Base-by-base conservation (phyloP, 2,113 vertebrate species). In the Neolamprologus fasciatus region DNA sequence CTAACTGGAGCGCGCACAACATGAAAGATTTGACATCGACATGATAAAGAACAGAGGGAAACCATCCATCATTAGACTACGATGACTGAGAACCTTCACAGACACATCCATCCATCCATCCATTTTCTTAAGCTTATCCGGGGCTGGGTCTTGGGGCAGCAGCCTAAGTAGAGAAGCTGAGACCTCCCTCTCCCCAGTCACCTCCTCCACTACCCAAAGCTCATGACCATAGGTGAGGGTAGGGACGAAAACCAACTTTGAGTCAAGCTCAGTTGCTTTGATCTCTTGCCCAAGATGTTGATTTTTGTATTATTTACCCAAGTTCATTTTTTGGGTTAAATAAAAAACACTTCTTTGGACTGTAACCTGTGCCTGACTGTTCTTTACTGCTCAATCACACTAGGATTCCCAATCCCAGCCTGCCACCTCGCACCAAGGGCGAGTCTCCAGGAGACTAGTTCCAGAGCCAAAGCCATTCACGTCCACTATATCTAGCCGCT, bases 381-480 rank as follows among this genome's bases (percentile, higher is more conserved):
- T 0, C 17, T 66, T 66, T 37, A n/a, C 61, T 8, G 17, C 1
- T 37, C 61, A 66, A 37, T 37, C 31, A 66, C 17, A 0, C 2
- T 37, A 37, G 61, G 10, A 37, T 37, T 37, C 31, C 61, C 17
- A 66, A 35, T 35, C 61, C 61, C 31, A 35, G 10, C 31, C 61
- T 2, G 0, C 61, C 61, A 66, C 31, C 17, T 66, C 17, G 1
- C 61, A 66, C 61, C 17, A 37, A n/a, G 31, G 61, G 10, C 3
- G 3, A 1, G 17, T 66, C 31, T 66, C 61, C 17, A n/a, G 61
- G 61, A 66, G 61, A 35, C 61, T 66, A n/a, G 61, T 12, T 66
- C 31, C 31, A 37, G 61, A 66, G 61, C 61, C 61, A 0, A n/a
- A 66, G 17, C 61, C 31, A 12, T 66, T 35, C 61, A n/a, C 19